phyloP scores from a whole-genome alignment of 2,113 vertebrate genomes.

The Falco punctatus region DNA sequence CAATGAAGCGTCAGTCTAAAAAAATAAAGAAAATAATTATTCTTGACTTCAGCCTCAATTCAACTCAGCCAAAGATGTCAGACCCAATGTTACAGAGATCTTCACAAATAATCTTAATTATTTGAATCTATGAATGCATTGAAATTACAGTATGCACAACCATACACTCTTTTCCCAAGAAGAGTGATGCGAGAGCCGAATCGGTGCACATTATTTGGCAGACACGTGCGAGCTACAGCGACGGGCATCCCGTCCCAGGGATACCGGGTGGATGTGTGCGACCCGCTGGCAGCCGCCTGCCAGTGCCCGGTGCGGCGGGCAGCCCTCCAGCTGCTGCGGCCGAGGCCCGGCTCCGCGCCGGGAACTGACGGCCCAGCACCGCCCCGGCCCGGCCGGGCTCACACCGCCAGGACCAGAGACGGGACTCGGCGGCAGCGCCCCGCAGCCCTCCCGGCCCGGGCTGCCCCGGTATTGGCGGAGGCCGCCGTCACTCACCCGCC shows the following conservation, averaged over 20 bases:
- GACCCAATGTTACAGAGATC: fast-evolving
- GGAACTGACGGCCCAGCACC: neutral
- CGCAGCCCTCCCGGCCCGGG: neutral
- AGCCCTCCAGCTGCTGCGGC: neutral
- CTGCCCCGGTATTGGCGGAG: neutral
- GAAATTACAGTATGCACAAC: fast-evolving
- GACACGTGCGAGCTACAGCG: fast-evolving
- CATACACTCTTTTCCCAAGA: fast-evolving
- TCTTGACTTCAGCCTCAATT: fast-evolving
- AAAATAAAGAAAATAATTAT: neutral
- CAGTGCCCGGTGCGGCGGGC: neutral
- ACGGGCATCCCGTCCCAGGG: neutral
- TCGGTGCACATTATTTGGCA: neutral
- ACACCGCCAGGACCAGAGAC: neutral
- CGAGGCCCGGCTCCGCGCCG: neutral
- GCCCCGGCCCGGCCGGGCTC: neutral
- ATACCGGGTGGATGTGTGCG: neutral
- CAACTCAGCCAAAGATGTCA: neutral
- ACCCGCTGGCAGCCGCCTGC: neutral
- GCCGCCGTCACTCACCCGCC: neutral
- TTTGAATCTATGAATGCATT: neutral
- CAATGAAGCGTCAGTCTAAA: neutral
- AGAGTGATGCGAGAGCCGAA: neutral
- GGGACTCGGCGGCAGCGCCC: neutral
- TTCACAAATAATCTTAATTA: neutral